Percentiles rank a stretch among this genome's conserved stretches.
phyloP scores from a whole-genome alignment of 2,113 vertebrate species.

The Cebus imitator region DNA sequence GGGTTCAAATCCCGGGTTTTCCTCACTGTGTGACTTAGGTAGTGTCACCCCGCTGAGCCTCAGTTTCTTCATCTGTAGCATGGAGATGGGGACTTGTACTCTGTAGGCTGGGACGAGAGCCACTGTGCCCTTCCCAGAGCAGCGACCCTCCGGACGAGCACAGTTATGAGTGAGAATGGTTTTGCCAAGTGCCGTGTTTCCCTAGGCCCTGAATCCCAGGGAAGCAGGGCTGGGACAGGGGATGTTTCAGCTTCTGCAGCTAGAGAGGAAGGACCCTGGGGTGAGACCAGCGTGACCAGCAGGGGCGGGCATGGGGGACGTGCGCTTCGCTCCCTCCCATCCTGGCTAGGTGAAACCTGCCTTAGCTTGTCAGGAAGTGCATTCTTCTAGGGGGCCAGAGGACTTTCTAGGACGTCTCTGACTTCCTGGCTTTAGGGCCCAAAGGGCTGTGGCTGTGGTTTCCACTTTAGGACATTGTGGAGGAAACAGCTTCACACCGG shows the following conservation, averaged over 20 bases:
- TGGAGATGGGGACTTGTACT: background rate
- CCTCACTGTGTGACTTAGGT: background rate
- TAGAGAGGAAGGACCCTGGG: background rate
- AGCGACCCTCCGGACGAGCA: background rate
- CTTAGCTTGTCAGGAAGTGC: background rate
- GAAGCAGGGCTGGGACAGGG: background rate
- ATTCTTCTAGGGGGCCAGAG: background rate
- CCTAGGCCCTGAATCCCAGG: background rate
- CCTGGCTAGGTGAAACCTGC: background rate
- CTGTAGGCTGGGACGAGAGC: background rate
- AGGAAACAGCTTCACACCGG: background rate
- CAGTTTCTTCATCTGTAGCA: background rate
- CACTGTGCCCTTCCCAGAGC: background rate
- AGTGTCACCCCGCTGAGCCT: background rate
- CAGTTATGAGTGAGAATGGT: background rate
- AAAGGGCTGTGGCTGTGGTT: background rate
- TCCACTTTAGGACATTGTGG: background rate
- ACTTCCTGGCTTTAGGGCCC: background rate
- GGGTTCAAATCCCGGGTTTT: background rate
- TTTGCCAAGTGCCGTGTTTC: background rate
- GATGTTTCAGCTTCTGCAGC: background rate
- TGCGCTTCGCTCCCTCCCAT: fast-evolving
- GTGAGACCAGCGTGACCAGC: background rate
- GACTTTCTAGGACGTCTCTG: background rate
- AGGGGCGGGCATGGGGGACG: background rate